A percentile compares a stretch with the other conserved stretches of the same genome.
Evolutionary conservation across 2,113 vertebrate species (phyloP).

Genomic region (Limanda limanda): DNA sequence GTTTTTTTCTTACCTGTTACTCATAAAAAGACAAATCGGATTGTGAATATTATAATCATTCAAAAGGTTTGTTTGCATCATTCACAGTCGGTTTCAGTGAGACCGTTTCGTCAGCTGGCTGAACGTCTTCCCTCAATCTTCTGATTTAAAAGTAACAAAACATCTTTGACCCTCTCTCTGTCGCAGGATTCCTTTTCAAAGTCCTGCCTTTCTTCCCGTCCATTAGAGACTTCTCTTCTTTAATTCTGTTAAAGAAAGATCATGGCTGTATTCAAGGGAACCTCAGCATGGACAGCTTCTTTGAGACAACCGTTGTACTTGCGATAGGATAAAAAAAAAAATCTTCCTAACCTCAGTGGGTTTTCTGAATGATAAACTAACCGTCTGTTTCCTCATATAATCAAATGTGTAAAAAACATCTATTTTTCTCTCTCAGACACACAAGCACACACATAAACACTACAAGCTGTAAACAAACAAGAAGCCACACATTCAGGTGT

Average conservation of each 20-base stretch:
- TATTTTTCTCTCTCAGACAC: not conserved
- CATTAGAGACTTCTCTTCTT: conserved; percentile 4
- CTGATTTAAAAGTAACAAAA: conserved; percentile 41
- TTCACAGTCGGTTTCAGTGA: conserved; percentile 8
- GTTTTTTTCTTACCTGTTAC: too few relatives aligned
- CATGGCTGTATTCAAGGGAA: conserved; percentile 20
- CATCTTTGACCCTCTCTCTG: conserved; percentile 55
- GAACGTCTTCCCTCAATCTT: conserved; percentile 25
- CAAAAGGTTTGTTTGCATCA: not conserved
- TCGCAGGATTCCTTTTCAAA: conserved; percentile 33
- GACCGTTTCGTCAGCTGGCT: not conserved
- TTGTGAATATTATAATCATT: not conserved
- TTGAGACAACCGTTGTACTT: conserved; percentile 17
- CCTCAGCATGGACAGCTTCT: conserved; percentile 26
- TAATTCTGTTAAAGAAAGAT: not conserved
- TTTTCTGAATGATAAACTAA: conserved; percentile 26
- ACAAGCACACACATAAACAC: not conserved
- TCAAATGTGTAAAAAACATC: not conserved
- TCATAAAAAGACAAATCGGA: not conserved
- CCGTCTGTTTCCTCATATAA: conserved; percentile 15
- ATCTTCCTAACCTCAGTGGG: not conserved
- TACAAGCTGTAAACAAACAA: not conserved
- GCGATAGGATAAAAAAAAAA: conserved; percentile 47
- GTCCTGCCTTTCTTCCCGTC: conserved; percentile 24
- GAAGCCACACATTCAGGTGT: conserved; percentile 8